Evolutionary conservation across 1,140 invertebrate species (phyloP).

Genomic region (Drosophila pseudoananassae): DNA sequence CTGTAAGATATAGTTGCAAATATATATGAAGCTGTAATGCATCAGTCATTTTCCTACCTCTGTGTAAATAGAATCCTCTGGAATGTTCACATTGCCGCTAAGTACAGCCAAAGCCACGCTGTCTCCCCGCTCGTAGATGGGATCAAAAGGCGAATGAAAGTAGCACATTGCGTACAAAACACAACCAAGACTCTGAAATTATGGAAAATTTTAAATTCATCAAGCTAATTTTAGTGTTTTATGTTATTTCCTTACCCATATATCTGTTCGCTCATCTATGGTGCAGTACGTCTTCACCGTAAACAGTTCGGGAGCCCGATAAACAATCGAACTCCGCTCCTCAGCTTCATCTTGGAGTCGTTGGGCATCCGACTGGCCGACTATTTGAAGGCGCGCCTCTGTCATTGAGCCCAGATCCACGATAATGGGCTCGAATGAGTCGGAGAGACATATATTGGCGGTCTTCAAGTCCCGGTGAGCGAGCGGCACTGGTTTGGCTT

Average conservation of each 20-base stretch:
- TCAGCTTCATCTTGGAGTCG: slow-evolving; percentile 92
- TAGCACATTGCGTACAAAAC: slow-evolving; percentile 93
- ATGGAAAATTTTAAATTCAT: background rate
- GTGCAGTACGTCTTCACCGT: slow-evolving; percentile 92
- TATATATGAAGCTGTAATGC: background rate
- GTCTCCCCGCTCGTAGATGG: slow-evolving; percentile 93
- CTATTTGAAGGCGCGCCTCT: slow-evolving; percentile 90
- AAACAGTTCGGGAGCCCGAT: slow-evolving; percentile 94
- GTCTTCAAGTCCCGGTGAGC: slow-evolving; percentile 95
- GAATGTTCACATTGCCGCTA: slow-evolving; percentile 90
- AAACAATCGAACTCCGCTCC: slow-evolving; percentile 94
- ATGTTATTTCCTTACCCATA: slow-evolving; percentile 89
- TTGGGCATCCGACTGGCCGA: slow-evolving; percentile 89
- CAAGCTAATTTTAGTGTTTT: background rate
- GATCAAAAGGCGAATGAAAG: slow-evolving; percentile 94
- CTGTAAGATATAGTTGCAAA: slow-evolving; percentile 70
- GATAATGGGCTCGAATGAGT: slow-evolving; percentile 90
- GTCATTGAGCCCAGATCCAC: slow-evolving; percentile 94
- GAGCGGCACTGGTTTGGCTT: slow-evolving; percentile 89
- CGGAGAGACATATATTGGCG: slow-evolving; percentile 91
- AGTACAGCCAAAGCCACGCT: slow-evolving; percentile 94
- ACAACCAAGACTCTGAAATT: slow-evolving; percentile 91
- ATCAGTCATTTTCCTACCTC: slow-evolving; percentile 84
- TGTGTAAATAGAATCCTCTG: slow-evolving; percentile 88
- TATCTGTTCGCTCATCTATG: slow-evolving; percentile 93